Percentiles rank a stretch among this genome's conserved stretches.
These are phyloP conservation scores for Rachycentron canadum DNA, from an alignment of 2,797 vertebrate species.

Conservation along the genomic window DNA sequence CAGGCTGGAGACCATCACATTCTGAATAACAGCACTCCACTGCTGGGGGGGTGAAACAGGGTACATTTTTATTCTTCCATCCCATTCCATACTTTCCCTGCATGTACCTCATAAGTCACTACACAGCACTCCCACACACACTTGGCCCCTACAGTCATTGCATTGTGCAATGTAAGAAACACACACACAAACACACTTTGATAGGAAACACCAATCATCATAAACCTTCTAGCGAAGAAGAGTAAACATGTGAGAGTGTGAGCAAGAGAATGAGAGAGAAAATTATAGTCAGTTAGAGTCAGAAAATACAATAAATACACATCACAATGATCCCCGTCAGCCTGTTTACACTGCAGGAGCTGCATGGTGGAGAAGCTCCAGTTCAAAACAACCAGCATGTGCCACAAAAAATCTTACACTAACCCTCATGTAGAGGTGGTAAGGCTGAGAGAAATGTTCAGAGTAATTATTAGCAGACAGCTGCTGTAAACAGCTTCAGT, in stretches of 20 bases:
- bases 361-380: neutral
- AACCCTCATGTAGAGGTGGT: neutral
- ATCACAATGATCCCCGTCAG: conserved; percentile 35
- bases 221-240: conserved; percentile 22
- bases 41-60: neutral
- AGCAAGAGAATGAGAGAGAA: conserved; percentile 28
- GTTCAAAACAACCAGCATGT: neutral
- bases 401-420: neutral
- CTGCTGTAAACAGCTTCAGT: conserved; percentile 31
- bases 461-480: conserved; percentile 45
- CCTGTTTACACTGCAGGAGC: neutral
- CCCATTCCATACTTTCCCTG: neutral
- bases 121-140: neutral
- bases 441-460: conserved; percentile 20
- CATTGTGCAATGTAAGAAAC: neutral
- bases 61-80: neutral
- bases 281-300: too few species aligned
- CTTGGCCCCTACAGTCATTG: neutral
- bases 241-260: conserved; percentile 22
- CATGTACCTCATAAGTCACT: neutral
- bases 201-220: conserved; percentile 44
- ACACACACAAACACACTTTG: neutral
- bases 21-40: conserved; percentile 17
- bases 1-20: conserved; percentile 22
- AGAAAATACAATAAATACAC: conserved; percentile 36